These are phyloP conservation scores for Actenoides hombroni DNA, from an alignment of 2,113 vertebrate genomes.

Conservation along the genomic window DNA sequence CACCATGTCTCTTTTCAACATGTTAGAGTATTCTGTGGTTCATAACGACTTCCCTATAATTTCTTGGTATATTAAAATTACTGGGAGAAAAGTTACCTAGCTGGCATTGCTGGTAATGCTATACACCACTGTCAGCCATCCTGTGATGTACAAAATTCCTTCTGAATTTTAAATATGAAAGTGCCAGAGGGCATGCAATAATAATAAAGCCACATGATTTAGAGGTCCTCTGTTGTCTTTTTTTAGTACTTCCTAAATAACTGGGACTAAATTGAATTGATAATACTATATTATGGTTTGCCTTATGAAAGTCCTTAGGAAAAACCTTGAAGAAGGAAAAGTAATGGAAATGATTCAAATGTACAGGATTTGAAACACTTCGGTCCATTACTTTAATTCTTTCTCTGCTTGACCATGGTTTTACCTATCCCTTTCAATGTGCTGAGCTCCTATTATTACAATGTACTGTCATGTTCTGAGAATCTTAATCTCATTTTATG, in stretches of 20 bases:
- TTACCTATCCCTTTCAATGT: neutral
- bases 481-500: neutral
- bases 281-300: neutral
- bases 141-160: neutral
- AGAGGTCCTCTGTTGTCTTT: neutral
- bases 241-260: neutral
- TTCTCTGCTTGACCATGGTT: neutral
- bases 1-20: accelerated
- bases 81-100: neutral
- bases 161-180: neutral
- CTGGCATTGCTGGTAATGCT: neutral
- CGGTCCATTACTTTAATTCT: neutral
- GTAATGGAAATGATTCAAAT: neutral
- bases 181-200: neutral
- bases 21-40: neutral
- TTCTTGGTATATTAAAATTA: neutral
- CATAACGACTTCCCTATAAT: neutral
- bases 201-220: neutral
- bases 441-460: neutral
- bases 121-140: neutral
- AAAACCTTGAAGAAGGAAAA: neutral
- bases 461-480: neutral
- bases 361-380: neutral
- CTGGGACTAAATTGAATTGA: neutral
- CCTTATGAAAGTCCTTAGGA: neutral